Conservation (phyloP, 2,888 invertebrate genomes). For the Mesochorus sp. region DNA sequence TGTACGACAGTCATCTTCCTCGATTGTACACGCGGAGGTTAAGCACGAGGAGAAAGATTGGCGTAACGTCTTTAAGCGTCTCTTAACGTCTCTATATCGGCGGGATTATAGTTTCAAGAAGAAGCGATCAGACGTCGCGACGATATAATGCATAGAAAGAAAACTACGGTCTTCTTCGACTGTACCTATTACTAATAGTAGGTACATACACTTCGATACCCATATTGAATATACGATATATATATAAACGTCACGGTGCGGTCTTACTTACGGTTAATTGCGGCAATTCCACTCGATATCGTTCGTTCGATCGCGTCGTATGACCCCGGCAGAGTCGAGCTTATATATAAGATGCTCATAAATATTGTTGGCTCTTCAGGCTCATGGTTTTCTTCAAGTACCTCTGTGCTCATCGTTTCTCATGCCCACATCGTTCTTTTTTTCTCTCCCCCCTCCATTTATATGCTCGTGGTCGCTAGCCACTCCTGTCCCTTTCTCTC, state of each 20-base stretch:
- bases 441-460: neutral
- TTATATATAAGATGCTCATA: constrained; percentile 53
- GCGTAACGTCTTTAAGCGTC: constrained; percentile 13
- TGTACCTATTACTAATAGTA: constrained; percentile 25
- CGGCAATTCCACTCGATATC: constrained; percentile 60
- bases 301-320: constrained; percentile 48
- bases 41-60: neutral
- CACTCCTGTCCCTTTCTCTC: constrained; percentile 2
- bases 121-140: constrained; percentile 40
- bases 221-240: neutral
- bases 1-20: constrained; percentile 29
- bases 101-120: constrained; percentile 14
- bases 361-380: constrained; percentile 52
- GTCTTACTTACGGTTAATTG: constrained; percentile 62
- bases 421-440: constrained; percentile 5
- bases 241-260: neutral
- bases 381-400: constrained; percentile 39
- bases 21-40: constrained; percentile 43
- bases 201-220: constrained; percentile 16
- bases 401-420: constrained; percentile 17
- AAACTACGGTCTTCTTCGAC: neutral
- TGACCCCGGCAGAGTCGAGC: constrained; percentile 20
- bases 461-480: neutral
- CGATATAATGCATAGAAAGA: constrained; percentile 31
- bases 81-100: neutral